phyloP scores from a whole-genome alignment of 2,797 vertebrate species.

The Intellagama lesueurii region DNA sequence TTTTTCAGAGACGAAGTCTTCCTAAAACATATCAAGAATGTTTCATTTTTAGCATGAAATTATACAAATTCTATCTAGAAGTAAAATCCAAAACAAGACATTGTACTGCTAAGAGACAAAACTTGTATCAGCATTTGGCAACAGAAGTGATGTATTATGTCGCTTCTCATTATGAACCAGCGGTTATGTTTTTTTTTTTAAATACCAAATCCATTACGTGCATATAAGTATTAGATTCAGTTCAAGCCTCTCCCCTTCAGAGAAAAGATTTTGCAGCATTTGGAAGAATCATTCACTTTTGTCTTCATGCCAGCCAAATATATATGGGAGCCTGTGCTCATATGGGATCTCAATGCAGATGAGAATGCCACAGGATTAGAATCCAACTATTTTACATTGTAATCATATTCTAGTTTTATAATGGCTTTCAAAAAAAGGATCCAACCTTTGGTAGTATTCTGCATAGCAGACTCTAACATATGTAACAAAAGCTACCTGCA shows the following conservation, averaged over 20 bases:
- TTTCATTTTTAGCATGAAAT: constrained; percentile 23
- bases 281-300: not conserved
- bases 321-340: not conserved
- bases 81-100: constrained; percentile 20
- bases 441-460: not conserved
- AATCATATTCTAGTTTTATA: not conserved
- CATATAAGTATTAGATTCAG: not conserved
- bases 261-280: not conserved
- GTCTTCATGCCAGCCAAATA: not conserved
- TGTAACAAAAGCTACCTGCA: not conserved
- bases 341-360: not conserved
- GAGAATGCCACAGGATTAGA: not conserved
- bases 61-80: constrained; percentile 30
- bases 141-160: not conserved
- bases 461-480: not conserved
- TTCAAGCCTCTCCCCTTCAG: not conserved
- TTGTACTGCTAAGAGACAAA: not conserved
- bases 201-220: not conserved
- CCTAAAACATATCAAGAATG: not conserved
- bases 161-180: not conserved
- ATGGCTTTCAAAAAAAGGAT: not conserved
- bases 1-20: not conserved
- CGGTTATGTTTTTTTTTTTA: not conserved
- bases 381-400: not conserved
- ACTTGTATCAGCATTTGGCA: not conserved